Conservation (phyloP, 2,888 invertebrate genomes). For the Rhagophthalmus giganteus region DNA sequence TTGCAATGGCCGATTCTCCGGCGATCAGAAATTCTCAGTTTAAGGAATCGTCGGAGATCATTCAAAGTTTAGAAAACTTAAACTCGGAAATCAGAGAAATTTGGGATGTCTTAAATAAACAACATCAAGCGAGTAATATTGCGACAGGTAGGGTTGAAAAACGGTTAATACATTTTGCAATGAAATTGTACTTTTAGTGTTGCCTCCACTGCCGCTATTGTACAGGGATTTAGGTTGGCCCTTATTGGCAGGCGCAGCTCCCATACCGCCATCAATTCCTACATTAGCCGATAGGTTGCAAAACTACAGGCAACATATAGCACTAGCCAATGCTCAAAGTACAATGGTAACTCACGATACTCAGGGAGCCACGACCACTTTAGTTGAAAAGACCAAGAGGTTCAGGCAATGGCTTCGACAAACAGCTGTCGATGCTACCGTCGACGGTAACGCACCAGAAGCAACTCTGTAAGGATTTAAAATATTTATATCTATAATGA, state of each 20-base stretch:
- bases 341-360: conserved; percentile 54
- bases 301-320: conserved; percentile 60
- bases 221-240: conserved; percentile 63
- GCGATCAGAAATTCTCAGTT: conserved; percentile 54
- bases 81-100: conserved; percentile 73
- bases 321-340: conserved; percentile 56
- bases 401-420: conserved; percentile 69
- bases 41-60: conserved; percentile 70
- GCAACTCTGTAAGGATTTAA: conserved; percentile 43
- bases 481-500: no score
- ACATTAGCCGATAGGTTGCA: conserved; percentile 60
- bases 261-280: conserved; percentile 54
- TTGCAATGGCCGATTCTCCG: conserved; percentile 59
- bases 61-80: conserved; percentile 69
- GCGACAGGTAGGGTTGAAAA: conserved; percentile 52
- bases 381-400: conserved; percentile 67
- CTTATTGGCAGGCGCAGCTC: conserved; percentile 46
- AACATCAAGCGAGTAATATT: conserved; percentile 57
- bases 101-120: conserved; percentile 67
- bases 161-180: not conserved
- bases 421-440: conserved; percentile 45
- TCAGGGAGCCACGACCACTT: conserved; percentile 63
- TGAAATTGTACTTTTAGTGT: conserved; percentile 38
- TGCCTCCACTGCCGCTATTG: conserved; percentile 57
- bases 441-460: conserved; percentile 41